Evolutionary conservation across 2,888 invertebrate species (phyloP).

Genomic region (Desoria tigrina): DNA sequence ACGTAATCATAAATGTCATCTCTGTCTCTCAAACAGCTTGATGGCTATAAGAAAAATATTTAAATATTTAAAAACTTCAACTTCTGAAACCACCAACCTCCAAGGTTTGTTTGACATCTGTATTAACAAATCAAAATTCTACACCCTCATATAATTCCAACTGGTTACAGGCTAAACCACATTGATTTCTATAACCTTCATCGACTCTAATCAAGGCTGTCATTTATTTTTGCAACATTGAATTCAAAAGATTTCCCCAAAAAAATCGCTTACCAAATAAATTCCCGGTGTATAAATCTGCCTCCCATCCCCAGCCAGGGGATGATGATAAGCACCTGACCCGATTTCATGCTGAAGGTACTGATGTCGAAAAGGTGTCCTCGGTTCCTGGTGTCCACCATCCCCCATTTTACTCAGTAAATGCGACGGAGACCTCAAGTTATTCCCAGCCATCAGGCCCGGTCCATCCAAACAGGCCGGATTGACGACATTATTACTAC

Average conservation of each 20-base stretch:
- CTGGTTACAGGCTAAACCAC: too few relatives aligned
- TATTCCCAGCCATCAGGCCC: constrained; percentile 2
- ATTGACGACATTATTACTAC: background rate
- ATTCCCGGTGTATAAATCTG: constrained; percentile 47
- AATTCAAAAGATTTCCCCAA: too few relatives aligned
- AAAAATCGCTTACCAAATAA: constrained; percentile 49
- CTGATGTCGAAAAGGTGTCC: constrained; percentile 39
- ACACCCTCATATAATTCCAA: too few relatives aligned
- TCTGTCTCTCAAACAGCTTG: constrained; percentile 49
- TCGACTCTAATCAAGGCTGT: too few relatives aligned
- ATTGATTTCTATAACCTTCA: too few relatives aligned
- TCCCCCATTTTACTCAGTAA: background rate
- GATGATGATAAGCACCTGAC: constrained; percentile 18
- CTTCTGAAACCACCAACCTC: too few relatives aligned
- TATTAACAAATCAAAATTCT: too few relatives aligned
- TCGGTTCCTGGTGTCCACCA: background rate
- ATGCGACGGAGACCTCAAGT: background rate
- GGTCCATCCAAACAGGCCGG: constrained; percentile 20
- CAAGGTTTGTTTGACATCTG: background rate
- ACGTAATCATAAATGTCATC: constrained; percentile 52
- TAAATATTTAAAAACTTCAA: too few relatives aligned
- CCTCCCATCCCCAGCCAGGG: constrained; percentile 10
- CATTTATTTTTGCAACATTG: too few relatives aligned
- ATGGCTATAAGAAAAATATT: constrained; percentile 34
- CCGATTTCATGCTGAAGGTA: constrained; percentile 51